These are phyloP conservation scores for Tokudaia muenninki DNA, from an alignment of 2,797 vertebrate species.

Conservation along the genomic window DNA sequence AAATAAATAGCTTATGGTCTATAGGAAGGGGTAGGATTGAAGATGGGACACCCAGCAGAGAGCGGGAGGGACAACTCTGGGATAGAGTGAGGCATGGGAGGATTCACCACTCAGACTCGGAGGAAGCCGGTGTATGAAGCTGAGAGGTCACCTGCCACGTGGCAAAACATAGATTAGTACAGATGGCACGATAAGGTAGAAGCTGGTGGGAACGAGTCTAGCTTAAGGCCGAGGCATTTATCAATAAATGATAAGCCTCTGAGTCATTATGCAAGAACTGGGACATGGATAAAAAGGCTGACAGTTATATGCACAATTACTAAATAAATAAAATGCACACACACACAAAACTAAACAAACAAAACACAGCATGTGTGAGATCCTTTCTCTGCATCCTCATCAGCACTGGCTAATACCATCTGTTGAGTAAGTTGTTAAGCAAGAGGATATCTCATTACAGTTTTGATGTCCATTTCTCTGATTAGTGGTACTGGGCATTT, in stretches of 20 bases:
- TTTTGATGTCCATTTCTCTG: background rate
- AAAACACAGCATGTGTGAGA: background rate
- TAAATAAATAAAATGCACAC: background rate
- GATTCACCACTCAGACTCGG: background rate
- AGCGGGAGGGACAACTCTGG: background rate
- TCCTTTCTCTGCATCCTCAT: background rate
- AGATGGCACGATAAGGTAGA: background rate
- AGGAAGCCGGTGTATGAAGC: background rate
- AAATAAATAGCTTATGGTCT: background rate
- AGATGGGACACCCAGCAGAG: background rate
- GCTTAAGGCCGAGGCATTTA: background rate
- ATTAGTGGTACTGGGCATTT: background rate
- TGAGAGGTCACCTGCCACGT: background rate
- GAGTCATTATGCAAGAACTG: background rate
- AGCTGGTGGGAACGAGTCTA: background rate
- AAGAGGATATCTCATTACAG: background rate
- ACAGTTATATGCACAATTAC: background rate
- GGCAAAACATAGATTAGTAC: background rate
- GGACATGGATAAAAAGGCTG: background rate
- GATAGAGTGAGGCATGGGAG: background rate
- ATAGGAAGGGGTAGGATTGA: background rate
- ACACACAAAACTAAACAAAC: background rate
- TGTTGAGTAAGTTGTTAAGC: background rate
- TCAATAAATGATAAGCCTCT: background rate
- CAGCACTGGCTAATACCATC: background rate